Evolutionary conservation across 1,140 invertebrate species (phyloP).

Genomic region (Musca vetustissima): DNA sequence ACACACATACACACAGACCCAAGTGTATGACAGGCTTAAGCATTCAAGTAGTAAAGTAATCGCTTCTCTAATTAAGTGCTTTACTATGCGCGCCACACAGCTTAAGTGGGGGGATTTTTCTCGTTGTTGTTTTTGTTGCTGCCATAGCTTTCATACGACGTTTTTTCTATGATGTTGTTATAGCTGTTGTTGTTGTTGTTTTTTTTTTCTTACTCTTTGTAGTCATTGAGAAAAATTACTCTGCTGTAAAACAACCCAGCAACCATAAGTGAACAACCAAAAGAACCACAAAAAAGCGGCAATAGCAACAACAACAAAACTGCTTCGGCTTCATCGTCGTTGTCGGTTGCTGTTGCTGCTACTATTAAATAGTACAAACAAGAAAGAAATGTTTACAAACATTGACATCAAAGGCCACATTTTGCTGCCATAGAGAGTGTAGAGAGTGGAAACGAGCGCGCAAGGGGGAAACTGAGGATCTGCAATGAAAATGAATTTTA

Average conservation of each 20-base stretch:
- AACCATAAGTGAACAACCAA: conserved; percentile 2
- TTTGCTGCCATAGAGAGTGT: too few relatives aligned
- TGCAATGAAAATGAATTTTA: too few relatives aligned
- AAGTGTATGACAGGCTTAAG: too few relatives aligned
- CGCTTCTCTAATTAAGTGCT: conserved; percentile 23
- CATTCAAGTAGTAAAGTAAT: conserved; percentile 23
- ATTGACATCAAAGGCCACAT: too few relatives aligned
- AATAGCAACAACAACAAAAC: not conserved
- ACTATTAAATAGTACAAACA: too few relatives aligned
- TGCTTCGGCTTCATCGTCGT: too few relatives aligned
- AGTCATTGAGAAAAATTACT: conserved; percentile 10
- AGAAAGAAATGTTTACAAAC: too few relatives aligned
- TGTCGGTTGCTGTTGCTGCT: not conserved
- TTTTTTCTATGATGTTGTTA: conserved; percentile 4
- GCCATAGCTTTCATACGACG: too few relatives aligned
- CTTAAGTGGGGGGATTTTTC: conserved; percentile 10
- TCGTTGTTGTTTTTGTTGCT: not conserved
- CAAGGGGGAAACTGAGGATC: too few relatives aligned
- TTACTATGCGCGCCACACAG: conserved; percentile 9
- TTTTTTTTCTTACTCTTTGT: conserved; percentile 2
- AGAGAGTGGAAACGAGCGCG: too few relatives aligned
- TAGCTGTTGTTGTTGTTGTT: too few relatives aligned
- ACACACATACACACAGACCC: not conserved
- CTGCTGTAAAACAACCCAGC: not conserved
- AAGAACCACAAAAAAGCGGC: not conserved